These are phyloP conservation scores for Hippocampus guttulatus DNA, from an alignment of 2,113 vertebrate genomes.

Conservation along the genomic window DNA sequence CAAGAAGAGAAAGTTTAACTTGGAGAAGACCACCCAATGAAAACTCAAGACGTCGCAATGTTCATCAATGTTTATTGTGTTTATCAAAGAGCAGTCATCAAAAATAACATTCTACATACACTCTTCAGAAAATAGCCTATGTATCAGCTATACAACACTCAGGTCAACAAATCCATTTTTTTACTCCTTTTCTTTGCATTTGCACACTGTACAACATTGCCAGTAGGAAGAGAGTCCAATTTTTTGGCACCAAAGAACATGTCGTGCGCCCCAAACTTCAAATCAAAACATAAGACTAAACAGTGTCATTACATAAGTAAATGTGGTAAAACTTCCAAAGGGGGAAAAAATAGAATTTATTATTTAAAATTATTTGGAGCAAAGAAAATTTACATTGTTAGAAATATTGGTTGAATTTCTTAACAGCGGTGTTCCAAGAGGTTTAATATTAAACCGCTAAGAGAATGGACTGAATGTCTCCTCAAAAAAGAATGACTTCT, in stretches of 20 bases:
- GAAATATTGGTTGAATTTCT: conserved; percentile 60
- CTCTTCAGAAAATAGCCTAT: conserved; percentile 64
- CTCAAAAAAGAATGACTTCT: not conserved
- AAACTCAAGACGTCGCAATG: not conserved
- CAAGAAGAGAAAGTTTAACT: no score
- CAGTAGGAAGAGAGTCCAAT: conserved; percentile 20
- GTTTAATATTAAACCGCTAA: conserved; percentile 50
- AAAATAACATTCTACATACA: conserved; percentile 59
- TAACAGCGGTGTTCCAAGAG: conserved; percentile 57
- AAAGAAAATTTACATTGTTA: conserved; percentile 82
- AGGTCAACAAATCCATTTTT: conserved; percentile 34
- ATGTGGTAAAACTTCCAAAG: conserved; percentile 49
- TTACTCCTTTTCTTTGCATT: not conserved
- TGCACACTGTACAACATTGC: conserved; percentile 34
- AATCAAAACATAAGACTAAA: conserved; percentile 43
- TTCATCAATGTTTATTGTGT: conserved; percentile 44
- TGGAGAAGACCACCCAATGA: no score
- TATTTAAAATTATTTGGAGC: conserved; percentile 86
- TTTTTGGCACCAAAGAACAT: conserved; percentile 28
- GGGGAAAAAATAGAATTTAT: conserved; percentile 54
- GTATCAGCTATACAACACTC: conserved; percentile 38
- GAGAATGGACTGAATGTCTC: conserved; percentile 37
- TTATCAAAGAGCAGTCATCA: conserved; percentile 64
- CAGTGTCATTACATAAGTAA: conserved; percentile 37
- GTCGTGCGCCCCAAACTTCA: not conserved